phyloP scores from a whole-genome alignment of 2,797 vertebrate genomes.

The Vipera latastei region DNA sequence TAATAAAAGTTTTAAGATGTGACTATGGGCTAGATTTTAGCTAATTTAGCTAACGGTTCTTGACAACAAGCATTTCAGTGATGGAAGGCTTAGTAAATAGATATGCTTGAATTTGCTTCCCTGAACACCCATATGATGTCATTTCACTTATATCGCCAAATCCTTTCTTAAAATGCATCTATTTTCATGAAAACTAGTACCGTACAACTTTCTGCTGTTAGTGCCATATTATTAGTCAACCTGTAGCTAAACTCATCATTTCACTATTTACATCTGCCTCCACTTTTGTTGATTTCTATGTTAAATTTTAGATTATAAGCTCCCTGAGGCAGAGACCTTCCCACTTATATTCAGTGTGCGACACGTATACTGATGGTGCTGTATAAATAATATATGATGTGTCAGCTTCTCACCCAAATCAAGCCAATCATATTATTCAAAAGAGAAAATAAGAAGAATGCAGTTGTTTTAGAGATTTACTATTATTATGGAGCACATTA shows the following conservation, averaged over 20 bases:
- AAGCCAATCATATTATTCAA: not conserved
- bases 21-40: not conserved
- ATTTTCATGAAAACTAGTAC: not conserved
- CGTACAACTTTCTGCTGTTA: not conserved
- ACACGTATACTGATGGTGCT: not conserved
- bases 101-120: not conserved
- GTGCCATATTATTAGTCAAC: not conserved
- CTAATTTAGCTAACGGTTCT: not conserved
- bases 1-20: not conserved
- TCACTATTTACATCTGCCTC: not conserved
- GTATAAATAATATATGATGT: conserved; percentile 1
- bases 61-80: not conserved
- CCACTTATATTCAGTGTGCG: not conserved
- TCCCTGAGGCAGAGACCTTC: not conserved
- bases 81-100: not conserved
- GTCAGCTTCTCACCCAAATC: not conserved
- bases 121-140: not conserved
- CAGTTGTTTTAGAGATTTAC: not conserved
- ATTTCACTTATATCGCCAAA: not conserved
- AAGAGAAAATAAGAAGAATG: not conserved
- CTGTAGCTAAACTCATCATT: not conserved
- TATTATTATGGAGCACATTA: not conserved
- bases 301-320: not conserved
- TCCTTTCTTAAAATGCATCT: not conserved
- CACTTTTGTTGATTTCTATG: not conserved